These are phyloP conservation scores for Babylonia areolata DNA, from an alignment of 1,140 invertebrate genomes.

Conservation along the genomic window DNA sequence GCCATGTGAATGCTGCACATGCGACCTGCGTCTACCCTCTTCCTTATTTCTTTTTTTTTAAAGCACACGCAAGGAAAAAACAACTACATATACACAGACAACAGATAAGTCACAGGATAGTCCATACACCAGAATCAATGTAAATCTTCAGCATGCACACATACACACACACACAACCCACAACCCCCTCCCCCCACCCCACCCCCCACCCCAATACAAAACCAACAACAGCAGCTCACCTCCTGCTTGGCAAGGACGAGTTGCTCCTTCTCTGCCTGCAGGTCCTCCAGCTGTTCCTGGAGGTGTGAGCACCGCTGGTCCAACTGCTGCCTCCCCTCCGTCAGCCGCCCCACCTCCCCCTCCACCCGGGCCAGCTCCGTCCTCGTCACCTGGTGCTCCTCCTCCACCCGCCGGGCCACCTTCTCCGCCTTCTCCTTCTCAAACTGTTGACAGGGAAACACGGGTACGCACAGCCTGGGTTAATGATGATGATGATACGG, in stretches of 20 bases:
- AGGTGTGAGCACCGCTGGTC: slow-evolving; percentile 41
- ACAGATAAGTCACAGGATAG: too few relatives aligned
- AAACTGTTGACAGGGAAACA: slow-evolving; percentile 52
- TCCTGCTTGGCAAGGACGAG: slow-evolving; percentile 55
- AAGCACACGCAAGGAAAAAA: too few relatives aligned
- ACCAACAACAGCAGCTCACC: slow-evolving; percentile 51
- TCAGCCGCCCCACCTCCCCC: slow-evolving; percentile 61
- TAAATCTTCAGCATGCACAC: too few relatives aligned
- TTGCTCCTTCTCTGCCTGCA: slow-evolving; percentile 57
- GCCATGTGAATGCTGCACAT: too few relatives aligned
- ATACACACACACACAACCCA: too few relatives aligned
- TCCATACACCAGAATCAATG: too few relatives aligned
- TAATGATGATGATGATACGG: too few relatives aligned
- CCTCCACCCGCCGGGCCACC: slow-evolving; percentile 61
- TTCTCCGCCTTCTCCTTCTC: slow-evolving; percentile 71
- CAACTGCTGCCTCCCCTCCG: slow-evolving; percentile 48
- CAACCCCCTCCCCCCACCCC: too few relatives aligned
- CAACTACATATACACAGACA: too few relatives aligned
- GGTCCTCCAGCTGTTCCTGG: slow-evolving; percentile 72
- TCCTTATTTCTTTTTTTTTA: too few relatives aligned
- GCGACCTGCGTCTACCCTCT: too few relatives aligned
- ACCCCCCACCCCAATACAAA: too few relatives aligned
- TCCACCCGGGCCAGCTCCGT: slow-evolving; percentile 63
- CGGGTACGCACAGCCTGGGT: slow-evolving; percentile 31
- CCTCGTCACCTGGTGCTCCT: slow-evolving; percentile 58